Evolutionary conservation across 2,797 vertebrate species (phyloP), one percentile per base, ranked within the genome.

Genomic region (Poeciliopsis turneri): DNA sequence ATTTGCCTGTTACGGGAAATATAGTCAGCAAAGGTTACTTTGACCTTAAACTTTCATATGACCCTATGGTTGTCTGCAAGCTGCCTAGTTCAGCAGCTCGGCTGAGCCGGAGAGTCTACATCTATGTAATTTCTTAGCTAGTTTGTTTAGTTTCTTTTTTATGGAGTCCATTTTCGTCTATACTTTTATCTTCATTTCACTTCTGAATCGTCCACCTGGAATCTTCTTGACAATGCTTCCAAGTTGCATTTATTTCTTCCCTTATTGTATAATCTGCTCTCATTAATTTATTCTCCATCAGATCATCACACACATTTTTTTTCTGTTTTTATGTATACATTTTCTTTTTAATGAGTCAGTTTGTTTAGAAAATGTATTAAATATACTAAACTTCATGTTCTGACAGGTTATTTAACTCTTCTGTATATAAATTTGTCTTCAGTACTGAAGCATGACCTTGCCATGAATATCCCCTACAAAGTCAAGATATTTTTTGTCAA

Each of bases 1-100:
- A 69, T 69, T 69, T 69, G 11, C 66, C 66, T 69, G 66, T 45
- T 43, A 25, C n/a, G 10, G 66, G 66, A 45, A 69, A 69, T n/a
- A 41, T 41, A 69, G 66, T 45, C 39, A 7, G 25, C 25, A 41
- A 43, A 69, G 66, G 41, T 69, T 69, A 15, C 39, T 69, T 43
- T 69, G 66, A 69, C 39, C 39, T 43, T n/a, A 45, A 10, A 41
- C 25, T 2, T 25, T 69, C 39, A 69, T 12, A 12, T 45, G 36
- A 41, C 20, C 18, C 2, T n/a, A 25, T 43, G 23, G 25, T 45
- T 69, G 23, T 69, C 66, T 69, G 20, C 20, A 41, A 68, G 64
- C 64, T 20, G 18, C 64, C 36, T 41, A 12, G 8, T 68, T 33
- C 18, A 23, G 20, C 33, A 68, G 64, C 36, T 41, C 20, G 20